Conservation (phyloP, 1,140 invertebrate species). For the Drosophila repleta region DNA sequence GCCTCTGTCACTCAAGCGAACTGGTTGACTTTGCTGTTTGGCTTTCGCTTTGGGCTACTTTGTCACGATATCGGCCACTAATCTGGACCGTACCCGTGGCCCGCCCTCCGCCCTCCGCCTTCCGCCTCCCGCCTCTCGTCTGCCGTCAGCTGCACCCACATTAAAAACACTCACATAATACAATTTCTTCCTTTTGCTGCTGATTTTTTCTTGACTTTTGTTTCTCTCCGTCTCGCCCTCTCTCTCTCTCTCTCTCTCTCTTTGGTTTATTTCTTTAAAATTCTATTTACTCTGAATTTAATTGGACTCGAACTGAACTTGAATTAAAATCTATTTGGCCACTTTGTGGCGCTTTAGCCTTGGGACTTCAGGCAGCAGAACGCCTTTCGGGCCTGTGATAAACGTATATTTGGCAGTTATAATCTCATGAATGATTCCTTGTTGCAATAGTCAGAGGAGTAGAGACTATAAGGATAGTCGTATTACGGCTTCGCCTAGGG, state of each 20-base stretch:
- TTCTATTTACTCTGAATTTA: neutral
- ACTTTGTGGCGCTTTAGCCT: no score
- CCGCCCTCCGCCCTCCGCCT: no score
- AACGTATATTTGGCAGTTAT: no score
- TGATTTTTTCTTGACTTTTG: neutral
- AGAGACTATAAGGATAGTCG: no score
- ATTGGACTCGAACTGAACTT: neutral
- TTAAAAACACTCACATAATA: constrained; percentile 7
- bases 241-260: neutral
- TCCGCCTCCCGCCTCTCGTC: no score
- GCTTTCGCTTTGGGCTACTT: constrained; percentile 23
- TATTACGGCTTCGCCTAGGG: no score
- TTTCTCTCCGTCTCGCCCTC: neutral
- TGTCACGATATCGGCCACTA: constrained; percentile 32
- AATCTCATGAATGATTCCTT: no score
- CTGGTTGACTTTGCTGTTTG: constrained; percentile 33
- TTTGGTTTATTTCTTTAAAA: constrained; percentile 5
- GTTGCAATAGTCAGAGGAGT: no score
- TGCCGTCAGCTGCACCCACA: neutral
- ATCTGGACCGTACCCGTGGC: constrained; percentile 21
- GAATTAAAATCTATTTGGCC: no score
- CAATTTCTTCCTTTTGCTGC: neutral
- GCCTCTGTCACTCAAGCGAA: constrained; percentile 72
- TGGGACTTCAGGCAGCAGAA: no score
- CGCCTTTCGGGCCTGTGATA: no score